phyloP scores from a whole-genome alignment of 2,888 invertebrate genomes.

The Dryomyza anilis region DNA sequence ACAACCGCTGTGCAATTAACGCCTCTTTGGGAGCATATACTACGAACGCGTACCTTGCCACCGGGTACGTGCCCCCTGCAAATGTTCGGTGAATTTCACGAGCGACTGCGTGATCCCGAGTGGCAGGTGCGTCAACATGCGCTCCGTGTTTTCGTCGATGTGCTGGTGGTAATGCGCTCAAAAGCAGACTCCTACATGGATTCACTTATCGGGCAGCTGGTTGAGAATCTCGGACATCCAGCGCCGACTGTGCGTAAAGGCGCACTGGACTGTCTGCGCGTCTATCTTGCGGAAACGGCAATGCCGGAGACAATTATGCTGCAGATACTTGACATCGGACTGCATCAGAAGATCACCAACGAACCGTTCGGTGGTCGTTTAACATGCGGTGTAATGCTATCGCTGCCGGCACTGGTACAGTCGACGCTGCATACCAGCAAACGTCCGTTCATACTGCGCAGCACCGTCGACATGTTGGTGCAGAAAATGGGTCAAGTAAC shows the following conservation, averaged over 20 bases:
- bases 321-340: slow-evolving; percentile 70
- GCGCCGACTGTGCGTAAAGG: slow-evolving; percentile 82
- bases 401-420: slow-evolving; percentile 68
- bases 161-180: slow-evolving; percentile 74
- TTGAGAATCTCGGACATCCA: slow-evolving; percentile 78
- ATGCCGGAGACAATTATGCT: slow-evolving; percentile 72
- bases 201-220: slow-evolving; percentile 69
- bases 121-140: slow-evolving; percentile 86
- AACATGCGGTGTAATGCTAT: slow-evolving; percentile 70
- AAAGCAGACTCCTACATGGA: slow-evolving; percentile 73
- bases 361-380: slow-evolving; percentile 66
- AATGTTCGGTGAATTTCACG: slow-evolving; percentile 74
- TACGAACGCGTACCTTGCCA: slow-evolving; percentile 75
- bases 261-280: slow-evolving; percentile 75
- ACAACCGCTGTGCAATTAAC: slow-evolving; percentile 65
- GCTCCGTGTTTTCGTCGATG: slow-evolving; percentile 76
- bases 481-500: slow-evolving; percentile 67
- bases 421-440: slow-evolving; percentile 64
- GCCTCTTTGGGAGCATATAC: slow-evolving; percentile 81
- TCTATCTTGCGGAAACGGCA: slow-evolving; percentile 72
- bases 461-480: slow-evolving; percentile 64
- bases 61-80: slow-evolving; percentile 69
- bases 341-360: slow-evolving; percentile 63
- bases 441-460: slow-evolving; percentile 63
- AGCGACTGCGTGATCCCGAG: slow-evolving; percentile 77